These are phyloP conservation scores for Tupaia tana DNA, from an alignment of 2,113 vertebrate genomes.

Conservation along the genomic window DNA sequence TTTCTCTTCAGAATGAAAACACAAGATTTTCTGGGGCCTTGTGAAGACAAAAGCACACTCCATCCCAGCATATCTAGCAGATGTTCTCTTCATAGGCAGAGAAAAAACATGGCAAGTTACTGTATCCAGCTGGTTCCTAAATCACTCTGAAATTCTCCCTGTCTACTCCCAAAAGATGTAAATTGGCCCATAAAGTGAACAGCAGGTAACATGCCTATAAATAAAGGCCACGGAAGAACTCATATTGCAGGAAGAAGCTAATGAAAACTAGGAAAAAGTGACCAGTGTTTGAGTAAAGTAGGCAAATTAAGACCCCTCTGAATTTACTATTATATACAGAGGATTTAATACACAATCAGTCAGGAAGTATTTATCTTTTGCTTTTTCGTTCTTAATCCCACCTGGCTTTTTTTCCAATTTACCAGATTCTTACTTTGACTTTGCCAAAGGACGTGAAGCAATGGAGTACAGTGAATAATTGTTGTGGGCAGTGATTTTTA, in stretches of 20 bases:
- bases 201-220: conserved; percentile 64
- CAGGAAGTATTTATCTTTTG: background rate
- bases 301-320: conserved; percentile 18
- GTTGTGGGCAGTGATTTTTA: background rate
- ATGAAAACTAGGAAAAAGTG: conserved; percentile 17
- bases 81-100: conserved; percentile 31
- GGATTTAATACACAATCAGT: background rate
- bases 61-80: background rate
- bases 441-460: background rate
- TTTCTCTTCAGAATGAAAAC: conserved; percentile 23
- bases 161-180: conserved; percentile 59
- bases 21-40: background rate
- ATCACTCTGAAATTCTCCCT: conserved; percentile 64
- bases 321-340: background rate
- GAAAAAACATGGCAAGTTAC: conserved; percentile 31
- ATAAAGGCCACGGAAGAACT: conserved; percentile 24
- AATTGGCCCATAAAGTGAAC: conserved; percentile 61
- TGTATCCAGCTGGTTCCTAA: conserved; percentile 67
- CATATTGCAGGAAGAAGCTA: conserved; percentile 29
- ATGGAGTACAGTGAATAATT: background rate
- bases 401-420: background rate
- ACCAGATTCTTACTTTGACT: background rate
- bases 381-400: background rate
- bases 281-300: background rate
- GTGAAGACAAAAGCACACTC: conserved; percentile 34